Conservation (phyloP, 2,888 invertebrate species). For the Xylota sylvarum region DNA sequence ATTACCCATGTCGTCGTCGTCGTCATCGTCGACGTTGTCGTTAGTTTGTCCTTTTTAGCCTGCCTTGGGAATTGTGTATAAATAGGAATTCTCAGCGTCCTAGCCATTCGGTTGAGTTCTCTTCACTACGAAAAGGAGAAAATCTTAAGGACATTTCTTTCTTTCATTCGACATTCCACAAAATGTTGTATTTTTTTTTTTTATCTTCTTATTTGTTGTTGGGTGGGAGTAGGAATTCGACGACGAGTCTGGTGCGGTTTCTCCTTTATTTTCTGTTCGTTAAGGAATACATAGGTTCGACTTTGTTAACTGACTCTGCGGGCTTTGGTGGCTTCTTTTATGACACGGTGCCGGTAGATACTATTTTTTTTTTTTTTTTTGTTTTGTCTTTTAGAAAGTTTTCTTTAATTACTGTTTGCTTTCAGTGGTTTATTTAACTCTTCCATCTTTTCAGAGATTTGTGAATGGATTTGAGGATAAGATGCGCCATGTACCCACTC, state of each 20-base stretch:
- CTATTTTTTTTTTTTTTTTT: conserved; percentile 23
- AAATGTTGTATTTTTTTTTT: conserved; percentile 43
- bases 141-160: conserved; percentile 70
- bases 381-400: no score
- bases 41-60: conserved; percentile 72
- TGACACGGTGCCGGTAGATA: conserved; percentile 56
- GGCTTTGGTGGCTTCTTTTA: conserved; percentile 65
- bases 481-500: not conserved
- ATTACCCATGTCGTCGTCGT: conserved; percentile 75
- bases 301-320: conserved; percentile 62
- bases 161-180: conserved; percentile 61
- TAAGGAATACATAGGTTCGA: conserved; percentile 56
- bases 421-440: conserved; percentile 70
- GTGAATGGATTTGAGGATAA: conserved; percentile 22
- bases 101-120: conserved; percentile 35
- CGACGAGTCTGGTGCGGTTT: conserved; percentile 58
- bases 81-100: conserved; percentile 66
- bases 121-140: conserved; percentile 46
- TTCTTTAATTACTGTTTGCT: conserved; percentile 76
- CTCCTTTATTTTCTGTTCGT: conserved; percentile 47
- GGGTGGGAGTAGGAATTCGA: conserved; percentile 45
- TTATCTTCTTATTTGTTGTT: conserved; percentile 45
- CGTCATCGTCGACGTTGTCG: conserved; percentile 46
- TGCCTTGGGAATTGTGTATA: conserved; percentile 68
- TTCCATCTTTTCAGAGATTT: conserved; percentile 64